These are phyloP conservation scores for Perdita meconis DNA, from an alignment of 2,888 invertebrate species.

Conservation along the genomic window DNA sequence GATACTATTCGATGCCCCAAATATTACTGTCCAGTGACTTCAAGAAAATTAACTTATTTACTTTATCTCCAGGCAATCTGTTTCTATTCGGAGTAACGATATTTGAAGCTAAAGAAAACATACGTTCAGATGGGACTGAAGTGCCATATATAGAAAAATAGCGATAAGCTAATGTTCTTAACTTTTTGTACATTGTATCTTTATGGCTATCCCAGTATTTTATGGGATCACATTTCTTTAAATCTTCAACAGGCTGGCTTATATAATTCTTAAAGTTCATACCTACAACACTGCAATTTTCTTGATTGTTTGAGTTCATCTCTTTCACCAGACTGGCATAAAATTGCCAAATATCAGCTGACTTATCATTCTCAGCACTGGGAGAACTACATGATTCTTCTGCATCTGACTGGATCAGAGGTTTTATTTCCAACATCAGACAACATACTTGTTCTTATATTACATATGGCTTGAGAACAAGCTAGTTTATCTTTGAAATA, in stretches of 20 bases:
- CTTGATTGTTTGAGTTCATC: not conserved
- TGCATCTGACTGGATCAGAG: not conserved
- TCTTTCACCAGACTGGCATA: conserved; percentile 5
- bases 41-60: not conserved
- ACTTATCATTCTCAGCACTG: not conserved
- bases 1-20: not conserved
- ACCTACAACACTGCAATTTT: not conserved
- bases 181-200: not conserved
- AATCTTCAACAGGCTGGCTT: not conserved
- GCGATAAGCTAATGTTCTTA: not conserved
- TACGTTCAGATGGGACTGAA: conserved; percentile 1
- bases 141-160: conserved; percentile 1
- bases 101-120: conserved; percentile 12
- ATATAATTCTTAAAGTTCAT: not conserved
- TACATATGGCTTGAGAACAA: not conserved
- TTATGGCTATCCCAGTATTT: not conserved
- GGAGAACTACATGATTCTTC: not conserved
- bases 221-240: not conserved
- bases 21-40: not conserved
- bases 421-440: not conserved
- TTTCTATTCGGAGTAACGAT: not conserved
- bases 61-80: not conserved
- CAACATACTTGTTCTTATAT: not conserved
- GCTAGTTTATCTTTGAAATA: conserved; percentile 8
- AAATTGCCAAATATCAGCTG: conserved; percentile 5